These are phyloP conservation scores for Halcyon malimbica DNA, from an alignment of 2,113 vertebrate genomes.

Conservation along the genomic window DNA sequence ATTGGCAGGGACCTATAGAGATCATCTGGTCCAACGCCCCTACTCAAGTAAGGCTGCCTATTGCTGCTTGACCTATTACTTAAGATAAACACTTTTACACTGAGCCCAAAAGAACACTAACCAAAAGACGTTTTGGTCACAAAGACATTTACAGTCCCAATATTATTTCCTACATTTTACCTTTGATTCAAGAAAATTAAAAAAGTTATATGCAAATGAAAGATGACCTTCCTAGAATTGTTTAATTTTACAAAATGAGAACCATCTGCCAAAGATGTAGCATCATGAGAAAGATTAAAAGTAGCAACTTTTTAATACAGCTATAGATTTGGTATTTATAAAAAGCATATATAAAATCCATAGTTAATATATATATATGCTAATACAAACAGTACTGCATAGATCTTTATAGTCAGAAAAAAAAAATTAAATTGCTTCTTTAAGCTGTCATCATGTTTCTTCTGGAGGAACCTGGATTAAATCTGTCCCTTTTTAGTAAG, in stretches of 20 bases:
- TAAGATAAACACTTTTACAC: neutral
- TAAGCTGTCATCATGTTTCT: neutral
- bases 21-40: accelerated
- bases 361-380: neutral
- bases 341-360: neutral
- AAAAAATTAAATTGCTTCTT: neutral
- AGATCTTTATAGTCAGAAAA: neutral
- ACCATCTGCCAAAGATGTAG: neutral
- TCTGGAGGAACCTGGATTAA: neutral
- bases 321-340: neutral
- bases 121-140: neutral
- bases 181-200: neutral
- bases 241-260: neutral
- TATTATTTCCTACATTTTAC: neutral
- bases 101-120: neutral
- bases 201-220: neutral
- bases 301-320: neutral
- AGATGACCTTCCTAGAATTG: neutral
- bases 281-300: neutral
- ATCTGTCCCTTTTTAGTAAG: neutral
- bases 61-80: neutral
- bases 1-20: neutral
- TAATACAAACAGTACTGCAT: neutral
- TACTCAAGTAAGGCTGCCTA: neutral
- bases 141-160: neutral